Conservation (phyloP, 2,888 invertebrate species). For the Alentia gelatinosa region DNA sequence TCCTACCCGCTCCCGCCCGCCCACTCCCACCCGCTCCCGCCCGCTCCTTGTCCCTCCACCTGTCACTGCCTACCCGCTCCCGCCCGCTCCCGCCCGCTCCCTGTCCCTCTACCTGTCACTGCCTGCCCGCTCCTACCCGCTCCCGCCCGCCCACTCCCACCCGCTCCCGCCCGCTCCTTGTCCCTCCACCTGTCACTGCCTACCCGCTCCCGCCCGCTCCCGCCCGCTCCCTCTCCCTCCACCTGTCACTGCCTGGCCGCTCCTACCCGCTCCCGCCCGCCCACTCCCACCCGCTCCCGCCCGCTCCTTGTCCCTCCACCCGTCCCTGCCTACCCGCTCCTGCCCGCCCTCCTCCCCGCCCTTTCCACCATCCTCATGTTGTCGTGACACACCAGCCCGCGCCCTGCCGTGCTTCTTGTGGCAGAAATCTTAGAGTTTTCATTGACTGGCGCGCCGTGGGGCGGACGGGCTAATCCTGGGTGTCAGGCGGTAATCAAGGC, state of each 20-base stretch:
- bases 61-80: no score
- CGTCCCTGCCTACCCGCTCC: neutral
- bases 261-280: neutral
- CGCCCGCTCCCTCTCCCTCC: neutral
- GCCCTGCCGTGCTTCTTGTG: neutral
- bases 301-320: neutral
- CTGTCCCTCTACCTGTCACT: no score
- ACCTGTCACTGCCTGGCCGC: neutral
- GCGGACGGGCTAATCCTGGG: neutral
- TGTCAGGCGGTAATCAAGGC: conserved; percentile 19
- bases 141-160: no score
- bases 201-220: neutral
- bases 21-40: no score
- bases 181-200: neutral
- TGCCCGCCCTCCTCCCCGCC: neutral
- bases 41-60: no score
- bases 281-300: neutral
- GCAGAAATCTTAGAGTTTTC: neutral
- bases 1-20: no score
- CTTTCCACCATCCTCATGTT: neutral
- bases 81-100: no score
- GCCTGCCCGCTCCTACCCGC: no score
- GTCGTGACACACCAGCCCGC: neutral
- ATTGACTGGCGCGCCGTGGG: neutral
- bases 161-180: neutral